A percentile compares a stretch with the other conserved stretches of the same genome.
These are phyloP conservation scores for Blomia tropicalis DNA, from an alignment of 2,888 invertebrate species.

Conservation along the genomic window DNA sequence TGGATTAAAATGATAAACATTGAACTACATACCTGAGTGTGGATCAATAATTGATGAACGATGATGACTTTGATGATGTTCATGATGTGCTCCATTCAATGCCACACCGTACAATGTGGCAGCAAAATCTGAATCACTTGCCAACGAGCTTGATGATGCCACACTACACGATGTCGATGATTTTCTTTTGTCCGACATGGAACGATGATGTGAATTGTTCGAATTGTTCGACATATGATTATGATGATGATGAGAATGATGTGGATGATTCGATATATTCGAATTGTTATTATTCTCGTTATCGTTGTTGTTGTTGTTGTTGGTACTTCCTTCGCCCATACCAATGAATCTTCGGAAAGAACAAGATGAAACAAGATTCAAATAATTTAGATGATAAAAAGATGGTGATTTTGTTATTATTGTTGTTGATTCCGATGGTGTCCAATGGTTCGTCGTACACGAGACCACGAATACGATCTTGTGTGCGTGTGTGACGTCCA, in stretches of 20 bases:
- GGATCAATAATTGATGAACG: constrained; percentile 12
- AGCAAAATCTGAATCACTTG: constrained; percentile 14
- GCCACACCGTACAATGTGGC: constrained; percentile 18
- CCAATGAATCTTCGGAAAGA: background rate
- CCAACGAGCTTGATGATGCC: constrained; percentile 5
- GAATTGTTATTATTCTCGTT: background rate
- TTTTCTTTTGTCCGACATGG: constrained; percentile 15
- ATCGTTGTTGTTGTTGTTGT: too few species aligned
- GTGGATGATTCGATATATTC: background rate
- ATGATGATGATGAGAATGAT: too few species aligned
- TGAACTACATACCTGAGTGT: background rate
- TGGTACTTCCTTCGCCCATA: constrained; percentile 11
- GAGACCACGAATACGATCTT: too few species aligned
- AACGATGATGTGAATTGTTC: background rate
- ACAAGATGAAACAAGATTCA: too few species aligned
- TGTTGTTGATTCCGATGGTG: too few species aligned
- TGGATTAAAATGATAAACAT: too few species aligned
- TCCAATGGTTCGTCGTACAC: too few species aligned
- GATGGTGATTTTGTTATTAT: too few species aligned
- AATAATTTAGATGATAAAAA: too few species aligned
- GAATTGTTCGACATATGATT: background rate
- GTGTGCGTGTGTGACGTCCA: too few species aligned
- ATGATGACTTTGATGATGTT: constrained; percentile 4
- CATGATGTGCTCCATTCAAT: constrained; percentile 13
- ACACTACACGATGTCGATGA: constrained; percentile 9